Conservation (phyloP, 2,113 vertebrate species). For the Glaucidium brasilianum region DNA sequence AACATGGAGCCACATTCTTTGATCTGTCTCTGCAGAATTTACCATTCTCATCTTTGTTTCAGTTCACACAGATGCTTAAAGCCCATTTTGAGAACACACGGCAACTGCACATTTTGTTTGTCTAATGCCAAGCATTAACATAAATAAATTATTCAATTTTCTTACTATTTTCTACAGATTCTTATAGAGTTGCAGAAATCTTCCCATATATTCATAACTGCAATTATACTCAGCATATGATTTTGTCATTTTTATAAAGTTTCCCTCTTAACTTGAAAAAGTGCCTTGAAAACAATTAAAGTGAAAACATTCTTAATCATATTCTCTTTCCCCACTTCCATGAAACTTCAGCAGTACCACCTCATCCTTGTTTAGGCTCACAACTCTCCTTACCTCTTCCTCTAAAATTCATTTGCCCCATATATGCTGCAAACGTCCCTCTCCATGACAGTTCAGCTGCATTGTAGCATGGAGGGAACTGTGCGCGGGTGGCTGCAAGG, state of each 20-base stretch:
- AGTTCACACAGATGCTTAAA: neutral
- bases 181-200: neutral
- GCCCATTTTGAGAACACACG: neutral
- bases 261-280: neutral
- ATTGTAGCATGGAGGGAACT: neutral
- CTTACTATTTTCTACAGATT: neutral
- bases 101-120: neutral
- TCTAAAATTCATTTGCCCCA: neutral
- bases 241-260: neutral
- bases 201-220: rapidly evolving
- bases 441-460: neutral
- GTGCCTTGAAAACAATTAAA: neutral
- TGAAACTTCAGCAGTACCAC: neutral
- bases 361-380: neutral
- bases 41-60: neutral
- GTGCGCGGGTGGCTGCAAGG: neutral
- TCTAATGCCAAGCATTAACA: neutral
- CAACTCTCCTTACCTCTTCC: neutral
- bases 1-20: no score
- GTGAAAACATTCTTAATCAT: neutral
- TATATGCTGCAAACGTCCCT: neutral
- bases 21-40: neutral
- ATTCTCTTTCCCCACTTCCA: neutral
- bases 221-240: neutral
- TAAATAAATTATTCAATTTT: neutral